Conservation (phyloP, 1,140 invertebrate genomes). For the Pinna nobilis region DNA sequence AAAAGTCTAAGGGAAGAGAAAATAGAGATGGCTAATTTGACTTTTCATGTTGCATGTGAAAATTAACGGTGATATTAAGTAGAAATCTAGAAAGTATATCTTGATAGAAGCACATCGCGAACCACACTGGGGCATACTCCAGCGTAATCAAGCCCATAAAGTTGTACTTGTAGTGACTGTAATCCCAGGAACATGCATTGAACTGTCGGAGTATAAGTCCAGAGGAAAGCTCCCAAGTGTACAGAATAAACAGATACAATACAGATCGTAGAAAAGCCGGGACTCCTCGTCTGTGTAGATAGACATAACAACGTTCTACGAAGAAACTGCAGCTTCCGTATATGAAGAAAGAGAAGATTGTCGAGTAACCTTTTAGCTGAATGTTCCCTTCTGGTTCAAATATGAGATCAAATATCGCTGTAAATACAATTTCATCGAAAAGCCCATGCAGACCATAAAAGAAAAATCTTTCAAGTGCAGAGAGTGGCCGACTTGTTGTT, state of each 20-base stretch:
- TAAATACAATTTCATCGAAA: conserved; percentile 77
- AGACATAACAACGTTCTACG: conserved; percentile 73
- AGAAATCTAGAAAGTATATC: conserved; percentile 58
- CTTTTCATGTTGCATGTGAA: background rate
- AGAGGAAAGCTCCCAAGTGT: conserved; percentile 75
- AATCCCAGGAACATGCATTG: conserved; percentile 78
- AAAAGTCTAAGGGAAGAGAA: too few relatives aligned
- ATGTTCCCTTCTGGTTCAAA: conserved; percentile 70
- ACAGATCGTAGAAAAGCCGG: conserved; percentile 66
- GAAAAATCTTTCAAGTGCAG: conserved; percentile 70
- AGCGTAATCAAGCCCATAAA: conserved; percentile 76
- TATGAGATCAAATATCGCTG: conserved; percentile 76
- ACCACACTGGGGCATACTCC: conserved; percentile 77
- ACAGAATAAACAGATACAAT: conserved; percentile 74
- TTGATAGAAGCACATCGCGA: conserved; percentile 52
- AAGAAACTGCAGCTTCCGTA: conserved; percentile 75
- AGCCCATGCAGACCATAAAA: conserved; percentile 78
- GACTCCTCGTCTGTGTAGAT: conserved; percentile 39
- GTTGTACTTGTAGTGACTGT: conserved; percentile 73
- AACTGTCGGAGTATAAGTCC: conserved; percentile 72
- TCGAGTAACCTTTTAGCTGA: conserved; percentile 74
- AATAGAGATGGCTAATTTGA: too few relatives aligned
- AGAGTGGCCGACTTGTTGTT: conserved; percentile 39
- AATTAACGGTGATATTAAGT: conserved; percentile 36
- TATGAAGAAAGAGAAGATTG: conserved; percentile 76